Conservation (phyloP, 2,888 invertebrate species). For the Acrocera orbiculus region DNA sequence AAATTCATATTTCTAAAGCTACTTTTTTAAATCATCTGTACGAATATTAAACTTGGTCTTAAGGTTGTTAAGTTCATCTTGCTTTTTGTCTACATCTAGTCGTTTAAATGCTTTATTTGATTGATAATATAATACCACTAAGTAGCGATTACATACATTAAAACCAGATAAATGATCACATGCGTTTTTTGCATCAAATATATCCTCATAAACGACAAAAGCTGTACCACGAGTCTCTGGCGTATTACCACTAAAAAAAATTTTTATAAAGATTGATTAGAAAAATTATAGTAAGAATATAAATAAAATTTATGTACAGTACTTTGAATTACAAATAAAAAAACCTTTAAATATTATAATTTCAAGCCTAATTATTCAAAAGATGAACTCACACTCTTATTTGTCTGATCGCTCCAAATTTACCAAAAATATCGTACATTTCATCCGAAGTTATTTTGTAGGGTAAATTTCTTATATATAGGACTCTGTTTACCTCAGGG, state of each 20-base stretch:
- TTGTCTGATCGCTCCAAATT: conserved; percentile 97
- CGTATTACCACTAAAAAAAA: conserved; percentile 69
- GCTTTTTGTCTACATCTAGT: conserved; percentile 86
- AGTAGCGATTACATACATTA: conserved; percentile 95
- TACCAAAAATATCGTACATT: conserved; percentile 99
- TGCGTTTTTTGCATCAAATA: conserved; percentile 99
- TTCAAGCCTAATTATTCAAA: conserved; percentile 1
- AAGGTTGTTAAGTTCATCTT: conserved; percentile 86
- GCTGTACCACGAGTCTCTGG: conserved; percentile 97
- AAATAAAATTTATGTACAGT: neutral
- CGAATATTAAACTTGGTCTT: conserved; percentile 85
- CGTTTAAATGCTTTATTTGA: conserved; percentile 91
- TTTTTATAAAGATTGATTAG: too few relatives aligned
- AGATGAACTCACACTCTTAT: conserved; percentile 71
- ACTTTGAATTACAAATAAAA: conserved; percentile 1
- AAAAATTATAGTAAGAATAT: conserved; percentile 4
- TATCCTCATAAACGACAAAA: conserved; percentile 98
- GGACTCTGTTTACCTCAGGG: conserved; percentile 93
- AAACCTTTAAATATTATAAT: conserved; percentile 2
- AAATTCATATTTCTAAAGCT: too few relatives aligned
- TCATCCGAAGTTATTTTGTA: conserved; percentile 99
- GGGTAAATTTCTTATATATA: conserved; percentile 92
- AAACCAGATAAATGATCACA: conserved; percentile 98
- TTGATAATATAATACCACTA: conserved; percentile 98
- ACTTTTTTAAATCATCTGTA: too few relatives aligned